These are phyloP conservation scores for Nematostella vectensis DNA, from an alignment of 92 coral and sea anemone species.

Conservation along the genomic window DNA sequence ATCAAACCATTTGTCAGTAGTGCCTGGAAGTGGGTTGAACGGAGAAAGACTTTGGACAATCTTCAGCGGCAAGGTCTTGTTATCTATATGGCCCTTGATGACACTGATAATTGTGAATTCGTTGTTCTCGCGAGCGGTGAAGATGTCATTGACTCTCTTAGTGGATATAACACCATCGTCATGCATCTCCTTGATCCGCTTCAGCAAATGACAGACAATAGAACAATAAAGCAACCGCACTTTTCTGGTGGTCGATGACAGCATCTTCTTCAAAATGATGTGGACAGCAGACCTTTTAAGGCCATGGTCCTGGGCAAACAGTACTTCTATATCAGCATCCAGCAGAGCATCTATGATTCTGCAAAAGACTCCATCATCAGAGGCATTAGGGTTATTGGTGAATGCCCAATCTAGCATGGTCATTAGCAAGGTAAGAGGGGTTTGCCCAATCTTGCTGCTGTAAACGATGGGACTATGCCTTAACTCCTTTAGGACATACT, in stretches of 20 bases:
- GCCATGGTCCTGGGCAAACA: background rate
- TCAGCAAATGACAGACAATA: background rate
- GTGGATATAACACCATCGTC: background rate
- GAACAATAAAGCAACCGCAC: background rate
- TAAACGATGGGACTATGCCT: background rate
- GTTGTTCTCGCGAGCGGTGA: background rate
- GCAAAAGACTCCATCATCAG: too few species aligned
- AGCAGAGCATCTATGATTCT: too few species aligned
- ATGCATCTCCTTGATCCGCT: background rate
- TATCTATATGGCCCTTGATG: background rate
- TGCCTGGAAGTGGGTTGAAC: too few species aligned
- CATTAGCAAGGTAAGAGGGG: background rate
- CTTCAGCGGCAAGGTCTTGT: background rate
- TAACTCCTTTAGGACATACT: conserved; percentile 4
- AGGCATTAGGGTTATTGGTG: too few species aligned
- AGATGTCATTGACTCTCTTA: background rate
- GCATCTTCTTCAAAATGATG: background rate
- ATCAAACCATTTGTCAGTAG: too few species aligned
- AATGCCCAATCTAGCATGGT: too few species aligned
- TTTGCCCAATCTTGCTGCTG: background rate
- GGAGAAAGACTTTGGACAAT: too few species aligned
- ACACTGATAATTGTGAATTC: background rate
- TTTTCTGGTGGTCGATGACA: background rate
- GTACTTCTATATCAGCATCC: too few species aligned
- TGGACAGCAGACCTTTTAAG: background rate